phyloP scores from a whole-genome alignment of 2,113 vertebrate species.

The Melanerpes aurifrons region DNA sequence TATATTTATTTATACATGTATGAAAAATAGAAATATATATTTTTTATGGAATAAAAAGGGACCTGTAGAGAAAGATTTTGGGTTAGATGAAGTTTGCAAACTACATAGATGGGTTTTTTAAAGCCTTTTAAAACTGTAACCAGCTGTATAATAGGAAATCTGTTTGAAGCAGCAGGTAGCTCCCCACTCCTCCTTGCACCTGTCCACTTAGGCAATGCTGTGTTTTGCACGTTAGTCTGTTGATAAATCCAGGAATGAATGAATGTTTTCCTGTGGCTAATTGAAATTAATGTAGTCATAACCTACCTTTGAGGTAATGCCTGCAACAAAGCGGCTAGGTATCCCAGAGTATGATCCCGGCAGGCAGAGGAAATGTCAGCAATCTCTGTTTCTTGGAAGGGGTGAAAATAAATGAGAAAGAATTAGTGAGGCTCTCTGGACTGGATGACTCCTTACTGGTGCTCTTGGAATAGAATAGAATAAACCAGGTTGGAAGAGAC shows the following conservation, averaged over 20 bases:
- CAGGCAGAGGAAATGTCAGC: not conserved
- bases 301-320: not conserved
- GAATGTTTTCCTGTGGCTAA: not conserved
- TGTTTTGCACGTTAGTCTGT: not conserved
- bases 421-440: not conserved
- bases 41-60: not conserved
- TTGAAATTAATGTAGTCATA: not conserved
- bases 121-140: not conserved
- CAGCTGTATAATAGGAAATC: not conserved
- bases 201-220: not conserved
- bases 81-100: not conserved
- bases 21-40: no score
- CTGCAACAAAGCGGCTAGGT: not conserved
- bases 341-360: not conserved
- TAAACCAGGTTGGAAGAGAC: no score
- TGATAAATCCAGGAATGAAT: not conserved
- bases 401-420: not conserved
- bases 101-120: not conserved
- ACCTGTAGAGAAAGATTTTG: not conserved
- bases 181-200: not conserved
- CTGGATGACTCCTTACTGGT: not conserved
- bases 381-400: not conserved
- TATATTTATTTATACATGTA: no score
- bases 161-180: not conserved
- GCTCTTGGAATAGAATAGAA: not conserved